Evolutionary conservation across 2,113 vertebrate genomes (phyloP), one percentile per base, ranked within the genome.

Genomic region (Balaenoptera acutorostrata): DNA sequence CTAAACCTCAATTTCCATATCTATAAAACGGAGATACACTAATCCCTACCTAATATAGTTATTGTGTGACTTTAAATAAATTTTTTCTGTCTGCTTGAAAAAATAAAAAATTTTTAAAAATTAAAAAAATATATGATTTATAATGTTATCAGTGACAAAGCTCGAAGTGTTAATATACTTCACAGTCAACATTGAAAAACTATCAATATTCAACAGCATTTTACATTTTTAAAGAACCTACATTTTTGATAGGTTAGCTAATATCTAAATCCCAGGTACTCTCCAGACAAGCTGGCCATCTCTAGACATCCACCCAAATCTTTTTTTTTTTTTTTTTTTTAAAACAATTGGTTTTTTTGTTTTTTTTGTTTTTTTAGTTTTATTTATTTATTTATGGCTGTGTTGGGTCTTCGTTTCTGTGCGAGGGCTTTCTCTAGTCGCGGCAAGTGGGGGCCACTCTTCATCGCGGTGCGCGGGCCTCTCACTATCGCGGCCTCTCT

Each of bases 181-280:
- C 29, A 75, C 25, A 68, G 33, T 5, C 15, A 83, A 93, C 39
- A 29, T 12, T 63, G n/a, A 57, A 80, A 96, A 96, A 2, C 41
- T 27, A 39, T 44, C 18, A 39, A 8, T 57, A 78, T 64, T 91
- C 18, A 64, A 81, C 17, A 49, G 5, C 33, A 68, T 61, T 78
- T 44, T 41, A 74, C 8, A 75, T 74, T 57, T 96, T 88, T 55
- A 57, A 90, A 68, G 23, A 18, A 55, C 6, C n/a, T 63, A 21
- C 17, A 77, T 49, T 85, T 97, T 95, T 39, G 8, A 31, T 44
- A 72, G 25, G 2, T 91, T 90, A 80, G 41, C 64, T 95, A 69
- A 85, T 18, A 55, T 88, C 75, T 96, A 88, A 97, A 87, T 85
- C 91, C 82, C 52, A 72, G 87, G 90, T 95, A 88, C 87, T 97